A percentile compares a stretch with the other conserved stretches of the same genome.
These are phyloP conservation scores for Baccha elongata DNA, from an alignment of 2,888 invertebrate species.

Conservation along the genomic window DNA sequence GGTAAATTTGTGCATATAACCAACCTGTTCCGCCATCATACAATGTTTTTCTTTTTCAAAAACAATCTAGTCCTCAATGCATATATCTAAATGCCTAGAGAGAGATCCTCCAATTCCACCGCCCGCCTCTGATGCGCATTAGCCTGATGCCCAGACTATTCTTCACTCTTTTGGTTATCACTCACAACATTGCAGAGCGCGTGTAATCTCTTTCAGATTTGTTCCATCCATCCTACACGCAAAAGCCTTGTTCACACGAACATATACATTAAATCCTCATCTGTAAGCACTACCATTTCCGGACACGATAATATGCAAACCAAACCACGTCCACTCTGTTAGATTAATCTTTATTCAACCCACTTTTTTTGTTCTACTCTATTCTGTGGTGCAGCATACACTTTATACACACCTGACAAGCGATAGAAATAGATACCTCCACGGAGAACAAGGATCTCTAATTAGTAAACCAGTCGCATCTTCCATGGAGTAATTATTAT, in stretches of 20 bases:
- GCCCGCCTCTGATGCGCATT: conserved; percentile 1
- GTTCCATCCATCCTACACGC: conserved; percentile 66
- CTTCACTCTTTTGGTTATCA: conserved; percentile 65
- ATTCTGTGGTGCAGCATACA: not conserved
- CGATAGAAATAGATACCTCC: conserved; percentile 58
- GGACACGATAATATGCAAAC: conserved; percentile 68
- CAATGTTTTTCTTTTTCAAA: conserved; percentile 21
- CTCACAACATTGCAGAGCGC: conserved; percentile 59
- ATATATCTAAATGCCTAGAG: conserved; percentile 42
- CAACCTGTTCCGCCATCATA: conserved; percentile 52
- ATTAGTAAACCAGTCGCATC: conserved; percentile 68
- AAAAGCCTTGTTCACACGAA: conserved; percentile 70
- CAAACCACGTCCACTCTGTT: conserved; percentile 52
- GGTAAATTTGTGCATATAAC: conserved; percentile 57
- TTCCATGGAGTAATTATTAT: conserved; percentile 58
- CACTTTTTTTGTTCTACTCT: conserved; percentile 50
- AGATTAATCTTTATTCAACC: conserved; percentile 70
- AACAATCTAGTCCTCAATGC: conserved; percentile 55
- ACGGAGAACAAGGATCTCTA: conserved; percentile 70
- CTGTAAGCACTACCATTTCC: conserved; percentile 71
- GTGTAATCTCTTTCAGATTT: conserved; percentile 65
- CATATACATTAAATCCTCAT: conserved; percentile 66
- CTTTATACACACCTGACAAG: conserved; percentile 54
- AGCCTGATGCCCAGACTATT: no score
- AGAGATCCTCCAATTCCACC: not conserved